Base-by-base conservation (phyloP, 2,888 invertebrate species). In the Drosophila mercatorum region DNA sequence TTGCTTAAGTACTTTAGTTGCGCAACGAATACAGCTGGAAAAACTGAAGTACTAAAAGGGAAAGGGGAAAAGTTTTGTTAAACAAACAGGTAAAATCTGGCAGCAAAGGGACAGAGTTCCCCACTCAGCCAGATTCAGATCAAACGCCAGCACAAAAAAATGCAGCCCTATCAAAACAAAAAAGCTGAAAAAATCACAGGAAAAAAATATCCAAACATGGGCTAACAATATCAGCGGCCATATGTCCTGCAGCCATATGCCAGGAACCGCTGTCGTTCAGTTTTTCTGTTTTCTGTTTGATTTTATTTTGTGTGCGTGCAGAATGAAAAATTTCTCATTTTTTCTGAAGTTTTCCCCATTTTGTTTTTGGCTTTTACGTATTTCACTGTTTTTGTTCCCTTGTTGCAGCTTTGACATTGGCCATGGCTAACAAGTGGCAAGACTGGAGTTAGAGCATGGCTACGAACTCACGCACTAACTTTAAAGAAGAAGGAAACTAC, bases 1-100 rank as follows among this genome's bases (percentile, higher is more conserved):
- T 84, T 73, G 81, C 70, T 86, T 83, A 84, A 84, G 87, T 83
- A 89, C 84, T 89, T 89, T 75, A 86, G 78, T 89, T 85, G 72
- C 61, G 64, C 73, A 68, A 57, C 73, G 61, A 69, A 69, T 70
- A 65, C 70, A 55, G 53, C 60, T 44, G 38, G 36, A 59, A 62
- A 56, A 52, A 11, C 26, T 3, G 28, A 41, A 41, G 7, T 17
- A 28, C 40, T 10, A n/a, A 40, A 5, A 12, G 40, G 11, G 26
- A 14, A 6, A 57, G 34, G 57, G 26, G 43, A 34, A 72, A 88
- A 83, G 88, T 63, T 88, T 85, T 75, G 76, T 76, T 83, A 86
- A 83, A 58, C 83, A 80, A 86, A 80, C 89, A 89, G 89, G 81
- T 86, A 55, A 75, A 81, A 81, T 61, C 71, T 61, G 68, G 55